phyloP scores from a whole-genome alignment of 1,140 invertebrate genomes.

The Euura saliciscinereae region DNA sequence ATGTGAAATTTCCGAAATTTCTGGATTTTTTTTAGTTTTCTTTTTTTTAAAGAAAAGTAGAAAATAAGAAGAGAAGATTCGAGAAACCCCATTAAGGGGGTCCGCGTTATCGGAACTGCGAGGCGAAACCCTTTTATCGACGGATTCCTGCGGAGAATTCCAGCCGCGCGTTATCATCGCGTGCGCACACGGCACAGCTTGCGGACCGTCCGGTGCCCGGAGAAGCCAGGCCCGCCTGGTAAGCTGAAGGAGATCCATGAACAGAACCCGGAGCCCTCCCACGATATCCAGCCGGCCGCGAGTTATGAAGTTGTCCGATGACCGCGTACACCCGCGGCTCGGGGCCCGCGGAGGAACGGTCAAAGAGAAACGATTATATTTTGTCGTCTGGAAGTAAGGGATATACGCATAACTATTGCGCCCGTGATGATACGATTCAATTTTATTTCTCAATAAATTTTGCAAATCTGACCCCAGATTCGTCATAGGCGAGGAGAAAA shows the following conservation, averaged over 20 bases:
- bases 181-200: not conserved
- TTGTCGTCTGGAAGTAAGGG: too few species aligned
- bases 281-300: not conserved
- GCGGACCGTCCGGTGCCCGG: not conserved
- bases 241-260: not conserved
- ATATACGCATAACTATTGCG: too few species aligned
- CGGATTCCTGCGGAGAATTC: not conserved
- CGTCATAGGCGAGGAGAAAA: too few species aligned
- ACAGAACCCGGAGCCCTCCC: not conserved
- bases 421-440: too few species aligned
- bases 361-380: too few species aligned
- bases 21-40: too few species aligned
- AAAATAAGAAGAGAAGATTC: not conserved
- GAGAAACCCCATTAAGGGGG: too few species aligned
- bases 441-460: too few species aligned
- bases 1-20: too few species aligned
- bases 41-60: not conserved
- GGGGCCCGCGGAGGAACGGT: not conserved
- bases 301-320: conserved; percentile 7
- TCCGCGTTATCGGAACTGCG: too few species aligned
- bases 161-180: not conserved
- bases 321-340: not conserved
- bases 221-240: conserved; percentile 3
- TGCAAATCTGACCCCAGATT: too few species aligned
- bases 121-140: not conserved